A percentile compares a stretch with the other conserved stretches of the same genome.
These are phyloP conservation scores for Leucosticte australis DNA, from an alignment of 2,113 vertebrate species.

Conservation along the genomic window DNA sequence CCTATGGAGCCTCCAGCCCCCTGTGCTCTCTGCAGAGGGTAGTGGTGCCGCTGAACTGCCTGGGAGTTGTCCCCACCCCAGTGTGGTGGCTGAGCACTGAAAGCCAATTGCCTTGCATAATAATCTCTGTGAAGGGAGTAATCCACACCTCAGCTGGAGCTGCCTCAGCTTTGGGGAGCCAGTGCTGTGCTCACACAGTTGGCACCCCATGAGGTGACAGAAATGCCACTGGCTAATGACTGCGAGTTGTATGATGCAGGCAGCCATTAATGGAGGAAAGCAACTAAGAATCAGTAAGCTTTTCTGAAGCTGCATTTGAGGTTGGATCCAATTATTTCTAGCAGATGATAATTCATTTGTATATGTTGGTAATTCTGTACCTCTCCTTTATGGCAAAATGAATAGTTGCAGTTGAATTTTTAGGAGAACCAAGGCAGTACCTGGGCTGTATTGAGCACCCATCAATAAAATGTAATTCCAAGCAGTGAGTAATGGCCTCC, in stretches of 20 bases:
- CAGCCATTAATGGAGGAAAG: neutral
- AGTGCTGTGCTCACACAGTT: rapidly evolving
- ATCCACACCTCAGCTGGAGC: neutral
- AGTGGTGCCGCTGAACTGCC: rapidly evolving
- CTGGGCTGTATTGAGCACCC: neutral
- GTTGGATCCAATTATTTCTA: neutral
- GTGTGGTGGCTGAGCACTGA: neutral
- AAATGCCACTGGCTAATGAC: neutral
- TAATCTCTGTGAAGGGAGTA: neutral
- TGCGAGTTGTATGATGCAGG: neutral
- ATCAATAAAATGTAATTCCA: neutral
- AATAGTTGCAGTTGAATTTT: neutral
- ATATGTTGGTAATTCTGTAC: neutral
- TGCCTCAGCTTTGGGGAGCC: neutral
- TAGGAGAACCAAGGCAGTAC: neutral
- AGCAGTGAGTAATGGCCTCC: neutral
- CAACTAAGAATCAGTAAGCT: neutral
- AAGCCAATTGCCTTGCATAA: neutral
- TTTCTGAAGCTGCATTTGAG: neutral
- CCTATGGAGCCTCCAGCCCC: neutral
- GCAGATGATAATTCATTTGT: neutral
- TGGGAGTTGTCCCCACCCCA: rapidly evolving
- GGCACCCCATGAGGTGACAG: neutral
- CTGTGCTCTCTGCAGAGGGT: neutral
- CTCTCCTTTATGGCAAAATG: neutral